Conservation (phyloP, 2,888 invertebrate species). For the Meteorus colon region DNA sequence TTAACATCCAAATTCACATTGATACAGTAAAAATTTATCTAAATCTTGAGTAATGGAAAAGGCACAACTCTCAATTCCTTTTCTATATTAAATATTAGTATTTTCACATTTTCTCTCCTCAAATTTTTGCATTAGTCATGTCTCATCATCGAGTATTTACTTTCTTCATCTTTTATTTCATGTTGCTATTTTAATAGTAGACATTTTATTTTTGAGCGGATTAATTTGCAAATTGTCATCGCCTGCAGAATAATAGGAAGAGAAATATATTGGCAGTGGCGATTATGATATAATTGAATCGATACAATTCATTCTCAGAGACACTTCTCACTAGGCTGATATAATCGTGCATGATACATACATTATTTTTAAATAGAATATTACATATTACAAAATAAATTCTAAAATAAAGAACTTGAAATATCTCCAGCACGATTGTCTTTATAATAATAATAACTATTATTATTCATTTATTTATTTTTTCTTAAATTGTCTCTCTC, state of each 20-base stretch:
- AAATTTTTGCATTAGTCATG: constrained; percentile 15
- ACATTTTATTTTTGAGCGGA: not conserved
- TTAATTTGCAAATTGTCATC: not conserved
- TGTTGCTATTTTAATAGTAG: not conserved
- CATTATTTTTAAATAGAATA: constrained; percentile 60
- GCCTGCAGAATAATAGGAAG: constrained; percentile 16
- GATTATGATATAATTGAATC: constrained; percentile 36
- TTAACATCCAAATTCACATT: constrained; percentile 48
- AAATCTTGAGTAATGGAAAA: constrained; percentile 57
- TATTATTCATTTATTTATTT: not conserved
- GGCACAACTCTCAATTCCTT: constrained; percentile 61
- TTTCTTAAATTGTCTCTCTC: constrained; percentile 18
- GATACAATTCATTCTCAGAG: constrained; percentile 41
- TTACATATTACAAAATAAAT: constrained; percentile 58
- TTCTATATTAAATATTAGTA: constrained; percentile 18
- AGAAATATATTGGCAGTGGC: constrained; percentile 38
- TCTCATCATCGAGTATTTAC: constrained; percentile 35
- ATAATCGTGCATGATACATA: constrained; percentile 52
- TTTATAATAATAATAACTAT: constrained; percentile 37
- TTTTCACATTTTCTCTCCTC: not conserved
- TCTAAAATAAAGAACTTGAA: constrained; percentile 59
- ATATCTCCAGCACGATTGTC: constrained; percentile 57
- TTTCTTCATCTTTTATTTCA: constrained; percentile 8
- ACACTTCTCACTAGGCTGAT: constrained; percentile 47
- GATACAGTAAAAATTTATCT: constrained; percentile 59